Conservation (phyloP, 2,113 vertebrate species). For the Megalops atlanticus region DNA sequence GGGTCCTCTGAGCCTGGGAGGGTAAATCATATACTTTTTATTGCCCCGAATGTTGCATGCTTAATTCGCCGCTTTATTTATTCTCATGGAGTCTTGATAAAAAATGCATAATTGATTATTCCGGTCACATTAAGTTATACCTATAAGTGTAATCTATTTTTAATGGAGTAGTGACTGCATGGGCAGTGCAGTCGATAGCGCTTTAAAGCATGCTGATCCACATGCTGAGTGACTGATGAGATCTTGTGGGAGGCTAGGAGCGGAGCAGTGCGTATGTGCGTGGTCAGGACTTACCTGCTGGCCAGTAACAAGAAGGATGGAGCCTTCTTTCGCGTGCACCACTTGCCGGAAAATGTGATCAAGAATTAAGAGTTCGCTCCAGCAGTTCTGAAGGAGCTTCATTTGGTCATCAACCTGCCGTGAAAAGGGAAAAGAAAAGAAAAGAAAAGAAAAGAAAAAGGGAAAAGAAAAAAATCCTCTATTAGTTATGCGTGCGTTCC, state of each 20-base stretch:
- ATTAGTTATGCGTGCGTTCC: neutral
- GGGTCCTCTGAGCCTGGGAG: slow-evolving; percentile 31
- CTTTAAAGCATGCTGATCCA: slow-evolving; percentile 51
- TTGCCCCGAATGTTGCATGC: slow-evolving; percentile 41
- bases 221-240: slow-evolving; percentile 41
- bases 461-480: neutral
- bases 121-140: slow-evolving; percentile 57
- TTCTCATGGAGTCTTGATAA: slow-evolving; percentile 42
- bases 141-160: slow-evolving; percentile 63
- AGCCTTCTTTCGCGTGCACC: slow-evolving; percentile 91
- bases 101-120: slow-evolving; percentile 61
- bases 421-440: slow-evolving; percentile 34
- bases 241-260: slow-evolving; percentile 15
- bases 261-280: neutral
- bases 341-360: slow-evolving; percentile 98
- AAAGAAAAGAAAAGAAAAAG: slow-evolving; percentile 39
- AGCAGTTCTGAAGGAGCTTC: slow-evolving; percentile 98
- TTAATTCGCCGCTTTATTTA: slow-evolving; percentile 51
- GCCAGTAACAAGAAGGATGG: slow-evolving; percentile 93
- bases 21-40: slow-evolving; percentile 48
- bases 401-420: slow-evolving; percentile 97
- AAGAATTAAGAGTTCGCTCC: slow-evolving; percentile 96
- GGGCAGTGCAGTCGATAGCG: slow-evolving; percentile 52
- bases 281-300: slow-evolving; percentile 84
- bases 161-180: slow-evolving; percentile 55